Percentiles rank a stretch among this genome's conserved stretches.
Evolutionary conservation across 2,113 vertebrate species (phyloP).

Genomic region (Notothenia coriiceps): DNA sequence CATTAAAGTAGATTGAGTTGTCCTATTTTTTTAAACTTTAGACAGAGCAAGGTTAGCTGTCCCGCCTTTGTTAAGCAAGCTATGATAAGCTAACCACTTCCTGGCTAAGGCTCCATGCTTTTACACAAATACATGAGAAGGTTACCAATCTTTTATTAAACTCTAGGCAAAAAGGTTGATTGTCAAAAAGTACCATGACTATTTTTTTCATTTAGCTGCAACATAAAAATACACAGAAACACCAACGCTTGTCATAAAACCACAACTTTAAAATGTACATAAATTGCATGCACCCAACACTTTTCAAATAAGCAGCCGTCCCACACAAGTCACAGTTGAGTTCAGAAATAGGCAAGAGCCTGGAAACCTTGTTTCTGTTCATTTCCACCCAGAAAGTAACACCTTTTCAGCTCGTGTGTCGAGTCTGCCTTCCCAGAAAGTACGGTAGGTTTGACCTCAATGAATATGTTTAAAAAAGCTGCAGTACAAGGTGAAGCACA

Average conservation of each 20-base stretch:
- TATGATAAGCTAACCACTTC: neutral
- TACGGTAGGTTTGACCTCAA: neutral
- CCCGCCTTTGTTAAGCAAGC: neutral
- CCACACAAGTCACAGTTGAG: neutral
- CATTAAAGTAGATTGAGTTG: neutral
- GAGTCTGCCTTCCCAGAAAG: neutral
- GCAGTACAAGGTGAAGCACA: neutral
- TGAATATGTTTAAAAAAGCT: neutral
- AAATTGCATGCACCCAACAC: neutral
- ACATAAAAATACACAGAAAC: neutral
- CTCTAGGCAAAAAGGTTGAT: neutral
- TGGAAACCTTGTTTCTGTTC: slow-evolving; percentile 4
- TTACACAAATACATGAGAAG: no score
- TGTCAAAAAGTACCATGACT: no score
- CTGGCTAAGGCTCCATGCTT: neutral
- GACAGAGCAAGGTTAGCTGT: neutral
- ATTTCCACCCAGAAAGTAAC: neutral
- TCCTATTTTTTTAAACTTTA: neutral
- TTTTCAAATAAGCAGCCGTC: neutral
- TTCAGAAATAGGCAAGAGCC: neutral
- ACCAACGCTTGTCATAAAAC: neutral
- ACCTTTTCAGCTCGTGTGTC: neutral
- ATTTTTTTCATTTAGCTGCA: neutral
- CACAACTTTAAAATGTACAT: neutral
- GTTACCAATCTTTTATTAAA: neutral